These are phyloP conservation scores for Cosmopolites sordidus DNA, from an alignment of 2,888 invertebrate genomes.

Conservation along the genomic window DNA sequence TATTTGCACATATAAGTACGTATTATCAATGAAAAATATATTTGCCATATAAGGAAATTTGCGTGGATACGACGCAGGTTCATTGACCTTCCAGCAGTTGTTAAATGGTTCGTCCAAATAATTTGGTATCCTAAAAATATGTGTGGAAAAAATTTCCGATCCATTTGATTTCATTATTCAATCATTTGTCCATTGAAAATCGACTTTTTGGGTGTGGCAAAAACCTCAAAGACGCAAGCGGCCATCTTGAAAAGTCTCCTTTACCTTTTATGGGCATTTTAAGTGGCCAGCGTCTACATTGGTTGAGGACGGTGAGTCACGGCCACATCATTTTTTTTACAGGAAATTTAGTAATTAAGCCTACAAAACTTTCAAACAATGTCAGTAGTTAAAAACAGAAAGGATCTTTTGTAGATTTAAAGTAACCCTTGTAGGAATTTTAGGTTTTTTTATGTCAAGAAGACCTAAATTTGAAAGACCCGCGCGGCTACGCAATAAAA, in stretches of 20 bases:
- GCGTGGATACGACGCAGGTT: background rate
- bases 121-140: too few species aligned
- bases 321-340: background rate
- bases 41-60: slow-evolving; percentile 12
- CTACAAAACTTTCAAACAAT: too few species aligned
- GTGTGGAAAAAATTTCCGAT: too few species aligned
- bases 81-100: slow-evolving; percentile 2
- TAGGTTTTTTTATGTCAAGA: slow-evolving; percentile 3
- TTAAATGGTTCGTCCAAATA: too few species aligned
- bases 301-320: slow-evolving; percentile 42
- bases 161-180: too few species aligned
- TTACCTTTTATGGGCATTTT: slow-evolving; percentile 63
- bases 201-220: slow-evolving; percentile 43
- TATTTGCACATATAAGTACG: too few species aligned
- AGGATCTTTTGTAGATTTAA: too few species aligned
- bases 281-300: slow-evolving; percentile 55
- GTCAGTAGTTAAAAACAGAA: too few species aligned
- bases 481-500: slow-evolving; percentile 18
- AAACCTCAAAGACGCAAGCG: slow-evolving; percentile 38
- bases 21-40: background rate
- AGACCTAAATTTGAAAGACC: slow-evolving; percentile 12
- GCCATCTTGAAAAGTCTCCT: slow-evolving; percentile 49
- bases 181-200: too few species aligned
- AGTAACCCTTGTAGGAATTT: background rate
- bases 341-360: too few species aligned